phyloP scores from a whole-genome alignment of 2,113 vertebrate species.

The Ciconia boyciana region DNA sequence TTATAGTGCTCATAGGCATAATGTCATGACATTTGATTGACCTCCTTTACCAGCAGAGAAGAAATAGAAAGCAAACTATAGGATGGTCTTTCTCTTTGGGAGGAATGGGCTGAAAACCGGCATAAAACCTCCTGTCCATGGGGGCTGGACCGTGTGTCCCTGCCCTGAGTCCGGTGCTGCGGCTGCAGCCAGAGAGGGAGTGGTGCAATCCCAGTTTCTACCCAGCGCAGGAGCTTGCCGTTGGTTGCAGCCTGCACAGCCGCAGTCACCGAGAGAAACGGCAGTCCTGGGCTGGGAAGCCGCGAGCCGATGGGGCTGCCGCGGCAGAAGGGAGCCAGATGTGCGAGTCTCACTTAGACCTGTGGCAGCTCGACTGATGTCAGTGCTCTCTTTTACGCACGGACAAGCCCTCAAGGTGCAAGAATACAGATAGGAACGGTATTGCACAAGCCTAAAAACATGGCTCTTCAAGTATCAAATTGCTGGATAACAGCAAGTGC shows the following conservation, averaged over 20 bases:
- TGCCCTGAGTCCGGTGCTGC: rapidly evolving
- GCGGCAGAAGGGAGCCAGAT: neutral
- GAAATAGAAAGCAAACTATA: neutral
- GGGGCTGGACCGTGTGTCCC: too few species aligned
- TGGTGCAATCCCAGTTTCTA: rapidly evolving
- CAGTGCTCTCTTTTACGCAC: neutral
- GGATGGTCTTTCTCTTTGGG: neutral
- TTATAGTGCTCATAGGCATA: neutral
- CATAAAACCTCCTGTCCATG: neutral
- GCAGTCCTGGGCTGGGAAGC: neutral
- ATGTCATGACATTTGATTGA: neutral
- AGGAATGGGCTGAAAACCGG: neutral
- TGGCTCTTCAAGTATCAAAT: neutral
- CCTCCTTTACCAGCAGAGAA: neutral
- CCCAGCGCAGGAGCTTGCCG: neutral
- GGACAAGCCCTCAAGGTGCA: neutral
- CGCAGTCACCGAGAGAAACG: rapidly evolving
- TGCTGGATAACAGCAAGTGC: neutral
- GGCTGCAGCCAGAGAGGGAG: neutral
- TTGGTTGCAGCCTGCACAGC: neutral
- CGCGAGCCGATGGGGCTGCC: rapidly evolving
- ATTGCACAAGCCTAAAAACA: neutral
- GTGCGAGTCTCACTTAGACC: neutral
- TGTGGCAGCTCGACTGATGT: neutral
- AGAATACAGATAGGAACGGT: neutral